A percentile compares a stretch with the other conserved stretches of the same genome.
Evolutionary conservation across 2,797 vertebrate species (phyloP).

Genomic region (Xenopus petersii): DNA sequence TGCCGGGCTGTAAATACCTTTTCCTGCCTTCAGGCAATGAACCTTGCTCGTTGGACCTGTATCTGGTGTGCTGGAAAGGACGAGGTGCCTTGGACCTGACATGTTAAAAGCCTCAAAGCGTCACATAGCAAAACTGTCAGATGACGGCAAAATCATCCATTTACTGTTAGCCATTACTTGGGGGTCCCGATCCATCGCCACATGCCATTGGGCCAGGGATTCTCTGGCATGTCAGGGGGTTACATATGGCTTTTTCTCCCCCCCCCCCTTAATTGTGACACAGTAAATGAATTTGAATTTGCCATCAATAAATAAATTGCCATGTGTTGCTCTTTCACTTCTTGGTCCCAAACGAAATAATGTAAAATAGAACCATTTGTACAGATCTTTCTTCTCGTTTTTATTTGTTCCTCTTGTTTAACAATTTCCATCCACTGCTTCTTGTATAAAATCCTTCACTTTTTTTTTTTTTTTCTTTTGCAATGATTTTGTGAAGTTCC

Average conservation of each 20-base stretch:
- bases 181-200: too few species aligned
- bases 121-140: slow-evolving; percentile 39
- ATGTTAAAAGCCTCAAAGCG: slow-evolving; percentile 47
- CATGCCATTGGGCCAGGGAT: neutral
- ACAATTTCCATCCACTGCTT: slow-evolving; percentile 36
- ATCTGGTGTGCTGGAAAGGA: slow-evolving; percentile 27
- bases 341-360: slow-evolving; percentile 14
- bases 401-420: slow-evolving; percentile 30
- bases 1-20: neutral
- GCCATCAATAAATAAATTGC: slow-evolving; percentile 25
- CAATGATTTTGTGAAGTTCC: slow-evolving; percentile 50
- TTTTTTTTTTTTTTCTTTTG: slow-evolving; percentile 38
- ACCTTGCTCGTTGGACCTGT: slow-evolving; percentile 13
- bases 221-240: neutral
- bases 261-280: too few species aligned
- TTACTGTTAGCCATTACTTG: slow-evolving; percentile 3
- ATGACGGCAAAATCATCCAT: slow-evolving; percentile 28
- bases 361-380: slow-evolving; percentile 37
- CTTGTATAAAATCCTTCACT: slow-evolving; percentile 32
- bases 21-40: slow-evolving; percentile 21
- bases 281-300: slow-evolving; percentile 20
- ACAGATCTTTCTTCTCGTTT: slow-evolving; percentile 34
- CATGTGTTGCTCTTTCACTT: slow-evolving; percentile 21
- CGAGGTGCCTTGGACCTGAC: slow-evolving; percentile 48
- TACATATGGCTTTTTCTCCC: neutral